Evolutionary conservation across 2,888 invertebrate genomes (phyloP), one percentile per base, ranked within the genome.

Genomic region (Opisthograptis luteolata): DNA sequence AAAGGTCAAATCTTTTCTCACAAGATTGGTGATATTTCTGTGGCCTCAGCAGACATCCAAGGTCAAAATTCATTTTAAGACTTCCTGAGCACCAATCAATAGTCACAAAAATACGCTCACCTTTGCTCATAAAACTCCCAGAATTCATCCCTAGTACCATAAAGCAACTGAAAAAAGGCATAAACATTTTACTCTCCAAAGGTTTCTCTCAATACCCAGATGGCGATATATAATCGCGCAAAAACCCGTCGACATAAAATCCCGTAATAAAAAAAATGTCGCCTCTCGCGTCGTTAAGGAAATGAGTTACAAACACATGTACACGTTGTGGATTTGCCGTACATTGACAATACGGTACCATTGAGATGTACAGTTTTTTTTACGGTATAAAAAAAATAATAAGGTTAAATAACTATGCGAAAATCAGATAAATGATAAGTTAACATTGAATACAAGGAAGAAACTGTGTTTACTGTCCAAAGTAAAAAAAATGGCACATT

Each of bases 211-310:
- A 64, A 57, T 61, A 52, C 41, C 46, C 49, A 34, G 51, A 57
- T 54, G 54, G 58, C 40, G 51, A 59, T 52, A 58, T 50, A 58
- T 50, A 51, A 55, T 49, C 52, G 53, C 41, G 56, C n/a, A 58
- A 64, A 58, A 68, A 47, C 52, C 44, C 59, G 60, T 44, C 64
- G 57, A 68, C 68, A 66, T 64, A 65, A 68, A 69, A 67, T 64
- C 63, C 58, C 58, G 65, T 71, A 63, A 65, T 69, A 70, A 68
- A 67, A n/a, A 68, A 71, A 61, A 55, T 51, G 65, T 66, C 68
- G 61, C 58, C 60, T 64, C 63, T 61, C 71, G 60, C 68, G 61
- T 79, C 77, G 81, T 81, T 78, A 79, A 79, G 79, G 79, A 79
- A 80, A 81, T 80, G 78, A 81, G 74, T 75, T 65, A 73, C 65